phyloP scores from a whole-genome alignment of 92 coral and sea anemone genomes.

The Heteractis magnifica region DNA sequence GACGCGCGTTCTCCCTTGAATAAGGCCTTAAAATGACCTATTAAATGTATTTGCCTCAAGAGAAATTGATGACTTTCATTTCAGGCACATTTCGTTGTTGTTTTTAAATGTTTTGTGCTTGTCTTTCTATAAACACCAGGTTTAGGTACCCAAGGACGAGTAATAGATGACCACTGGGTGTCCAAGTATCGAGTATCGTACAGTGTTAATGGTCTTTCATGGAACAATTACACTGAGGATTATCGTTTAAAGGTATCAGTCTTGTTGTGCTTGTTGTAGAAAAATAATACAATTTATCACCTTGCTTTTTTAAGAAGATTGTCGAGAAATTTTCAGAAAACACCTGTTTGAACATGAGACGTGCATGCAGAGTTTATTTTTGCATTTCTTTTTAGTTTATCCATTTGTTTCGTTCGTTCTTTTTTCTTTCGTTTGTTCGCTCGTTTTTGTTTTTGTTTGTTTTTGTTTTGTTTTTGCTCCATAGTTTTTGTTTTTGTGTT shows the following conservation, averaged over 20 bases:
- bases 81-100: not conserved
- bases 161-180: constrained; percentile 82
- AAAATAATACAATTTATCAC: not conserved
- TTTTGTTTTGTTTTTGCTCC: too few relatives aligned
- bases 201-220: constrained; percentile 67
- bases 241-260: constrained; percentile 60
- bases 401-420: too few relatives aligned
- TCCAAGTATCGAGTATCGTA: constrained; percentile 75
- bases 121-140: constrained; percentile 36
- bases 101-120: not conserved
- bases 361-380: too few relatives aligned
- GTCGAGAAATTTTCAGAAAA: not conserved
- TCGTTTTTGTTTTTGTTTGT: too few relatives aligned
- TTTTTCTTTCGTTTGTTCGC: too few relatives aligned
- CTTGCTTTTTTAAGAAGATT: not conserved
- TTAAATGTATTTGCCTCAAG: too few relatives aligned
- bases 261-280: not conserved
- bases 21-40: too few relatives aligned
- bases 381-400: too few relatives aligned
- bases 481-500: not conserved
- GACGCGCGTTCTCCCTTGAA: too few relatives aligned
- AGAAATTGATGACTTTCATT: too few relatives aligned
- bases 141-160: constrained; percentile 90
- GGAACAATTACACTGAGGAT: constrained; percentile 88
- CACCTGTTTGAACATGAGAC: not conserved